Percentiles rank a stretch among this genome's conserved stretches.
phyloP scores from a whole-genome alignment of 2,888 invertebrate genomes.

The Scaptomyza parva region DNA sequence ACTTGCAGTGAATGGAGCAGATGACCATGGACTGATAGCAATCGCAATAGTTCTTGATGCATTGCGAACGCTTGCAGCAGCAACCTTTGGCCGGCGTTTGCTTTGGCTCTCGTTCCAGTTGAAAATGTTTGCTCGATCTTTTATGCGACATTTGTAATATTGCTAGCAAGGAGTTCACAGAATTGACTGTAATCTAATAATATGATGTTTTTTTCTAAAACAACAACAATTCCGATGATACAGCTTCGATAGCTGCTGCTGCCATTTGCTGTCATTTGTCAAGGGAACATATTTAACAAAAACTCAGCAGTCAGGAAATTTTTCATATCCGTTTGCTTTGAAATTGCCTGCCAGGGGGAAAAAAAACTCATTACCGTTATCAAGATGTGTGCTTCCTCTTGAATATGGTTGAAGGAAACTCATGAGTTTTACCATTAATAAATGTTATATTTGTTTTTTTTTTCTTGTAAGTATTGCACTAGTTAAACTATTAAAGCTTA shows the following conservation, averaged over 20 bases:
- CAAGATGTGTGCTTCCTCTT: not conserved
- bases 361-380: not conserved
- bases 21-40: constrained; percentile 70
- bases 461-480: constrained; percentile 51
- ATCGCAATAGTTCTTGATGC: constrained; percentile 73
- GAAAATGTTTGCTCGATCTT: not conserved
- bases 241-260: not conserved
- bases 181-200: not conserved
- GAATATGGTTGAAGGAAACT: constrained; percentile 14
- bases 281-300: not conserved
- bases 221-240: constrained; percentile 11
- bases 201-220: not conserved
- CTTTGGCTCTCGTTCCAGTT: constrained; percentile 29
- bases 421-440: constrained; percentile 26
- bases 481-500: constrained; percentile 77
- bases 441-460: constrained; percentile 25
- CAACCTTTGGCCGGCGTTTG: constrained; percentile 54
- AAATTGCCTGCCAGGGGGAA: constrained; percentile 5
- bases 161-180: not conserved
- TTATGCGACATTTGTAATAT: constrained; percentile 31
- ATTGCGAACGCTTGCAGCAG: constrained; percentile 69
- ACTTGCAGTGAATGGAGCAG: constrained; percentile 62
- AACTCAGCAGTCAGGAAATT: not conserved
- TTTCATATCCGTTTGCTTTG: not conserved
- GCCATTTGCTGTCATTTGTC: constrained; percentile 36